Evolutionary conservation across 2,113 vertebrate genomes (phyloP).

Genomic region (Philantomba maxwellii): DNA sequence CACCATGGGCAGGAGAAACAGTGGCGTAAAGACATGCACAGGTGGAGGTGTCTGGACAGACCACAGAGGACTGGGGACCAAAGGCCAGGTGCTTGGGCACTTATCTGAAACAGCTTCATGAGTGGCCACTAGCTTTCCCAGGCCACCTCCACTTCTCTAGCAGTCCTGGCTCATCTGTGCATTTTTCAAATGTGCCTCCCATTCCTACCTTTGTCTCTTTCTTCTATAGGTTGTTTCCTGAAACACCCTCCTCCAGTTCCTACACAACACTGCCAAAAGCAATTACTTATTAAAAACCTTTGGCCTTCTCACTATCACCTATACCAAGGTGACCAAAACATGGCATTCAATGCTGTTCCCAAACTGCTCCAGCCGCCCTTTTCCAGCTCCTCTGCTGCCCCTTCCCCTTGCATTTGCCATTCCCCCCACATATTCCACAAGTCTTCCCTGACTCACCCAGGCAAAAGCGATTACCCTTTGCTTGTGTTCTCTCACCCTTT

Average conservation of each 20-base stretch:
- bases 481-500: neutral
- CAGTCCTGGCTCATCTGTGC: neutral
- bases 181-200: neutral
- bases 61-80: neutral
- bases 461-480: neutral
- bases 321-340: neutral
- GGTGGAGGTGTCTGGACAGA: neutral
- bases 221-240: neutral
- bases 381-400: neutral
- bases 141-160: neutral
- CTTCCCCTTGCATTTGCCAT: neutral
- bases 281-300: neutral
- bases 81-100: neutral
- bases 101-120: fast-evolving
- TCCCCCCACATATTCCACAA: neutral
- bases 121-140: neutral
- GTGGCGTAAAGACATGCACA: neutral
- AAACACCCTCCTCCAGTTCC: neutral
- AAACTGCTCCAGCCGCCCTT: neutral
- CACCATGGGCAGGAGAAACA: neutral
- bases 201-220: neutral
- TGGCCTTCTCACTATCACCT: neutral
- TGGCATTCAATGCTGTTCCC: neutral
- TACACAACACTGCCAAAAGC: neutral
- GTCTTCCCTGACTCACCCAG: neutral